Base-by-base conservation (phyloP, 2,113 vertebrate species). In the Corvus hawaiiensis region DNA sequence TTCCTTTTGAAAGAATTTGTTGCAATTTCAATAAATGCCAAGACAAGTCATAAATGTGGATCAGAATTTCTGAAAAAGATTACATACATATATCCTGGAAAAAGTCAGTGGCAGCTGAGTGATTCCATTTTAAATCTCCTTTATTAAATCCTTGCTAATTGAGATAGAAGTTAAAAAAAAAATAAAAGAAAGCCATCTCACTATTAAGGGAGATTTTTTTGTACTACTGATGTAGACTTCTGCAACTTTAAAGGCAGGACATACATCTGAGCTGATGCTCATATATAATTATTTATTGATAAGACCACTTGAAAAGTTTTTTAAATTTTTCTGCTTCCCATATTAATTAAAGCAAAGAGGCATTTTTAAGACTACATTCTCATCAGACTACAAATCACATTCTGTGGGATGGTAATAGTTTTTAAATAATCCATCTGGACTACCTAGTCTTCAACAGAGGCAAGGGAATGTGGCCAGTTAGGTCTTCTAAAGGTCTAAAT, bases 1-100 rank as follows among this genome's bases (percentile, higher is more conserved):
- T 2, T 76, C 17, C 44, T 59, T 84, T 67, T 82, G 35, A 63
- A 81, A 68, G 21, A 1, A 3, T 55, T 84, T 52, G 7, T 74
- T 96, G 35, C 35, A 48, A 68, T 82, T 87, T 91, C 54, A 68
- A 13, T 56, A 48, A 81, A 84, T 75, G 27, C 21, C 28, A 81
- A 81, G 43, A 52, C 13, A 75, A 56, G 18, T 59, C 18, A 68
- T 37, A 89, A 81, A 66, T 16, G 5, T 61, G n/a, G 37, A 90
- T 20, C 14, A 71, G n/a, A 86, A 72, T 58, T 81, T 92, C 69
- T 71, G 49, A 32, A 56, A 77, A 80, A 59, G 4, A 30, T 52
- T 32, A 9, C 32, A 6, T 48, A 16, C 24, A 12, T 39, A 33
- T 72, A 41, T 75, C 24, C 15, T 69, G 22, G 17, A 43, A 46